Base-by-base conservation (phyloP, 1,140 invertebrate genomes). In the Hycleus cichorii region DNA sequence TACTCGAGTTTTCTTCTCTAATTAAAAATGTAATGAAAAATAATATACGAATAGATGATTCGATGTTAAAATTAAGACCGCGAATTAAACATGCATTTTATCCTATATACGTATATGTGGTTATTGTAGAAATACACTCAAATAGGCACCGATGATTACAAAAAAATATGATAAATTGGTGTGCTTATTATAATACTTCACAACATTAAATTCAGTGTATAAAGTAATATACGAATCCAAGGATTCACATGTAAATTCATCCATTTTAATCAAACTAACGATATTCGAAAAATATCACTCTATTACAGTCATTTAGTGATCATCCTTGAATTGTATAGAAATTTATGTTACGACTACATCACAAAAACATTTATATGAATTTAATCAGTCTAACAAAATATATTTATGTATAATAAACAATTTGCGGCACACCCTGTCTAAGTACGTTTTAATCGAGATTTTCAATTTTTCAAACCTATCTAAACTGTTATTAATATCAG, bases 361-460 rank as follows among this genome's bases (percentile, higher is more conserved):
- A 53, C 51, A 53, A 44, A 27, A 45, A 53, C 45, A 53, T 53
- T 9, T 47, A 53, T 53, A 46, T 46, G 51, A 32, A 10, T 53
- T 32, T n/a, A 46, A 53, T 53, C 51, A 53, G 51, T 53, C 51
- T 53, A 53, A 53, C 51, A 46, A 53, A 53, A 53, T 46, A 53
- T 46, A 53, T 53, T n/a, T 47, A 53, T 53, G 38, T 43, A 45
- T 38, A 52, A 52, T 44, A 42, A 53, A 53, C 45, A 11, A 46
- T 26, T 53, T 45, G 38, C 51, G 32, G 46, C 51, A 46, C 51
- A 53, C 51, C 51, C 51, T 53, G 51, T 53, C 51, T 53, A 53
- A 53, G 51, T 53, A 53, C 51, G 32, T 53, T 44, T 53, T 53
- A 45, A 53, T 53, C 45, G 7, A 32, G 7, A 32, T 32, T 53